Conservation (phyloP, 35 echinoderm and acorn worm genomes). For the Heliocidaris tuberculata region DNA sequence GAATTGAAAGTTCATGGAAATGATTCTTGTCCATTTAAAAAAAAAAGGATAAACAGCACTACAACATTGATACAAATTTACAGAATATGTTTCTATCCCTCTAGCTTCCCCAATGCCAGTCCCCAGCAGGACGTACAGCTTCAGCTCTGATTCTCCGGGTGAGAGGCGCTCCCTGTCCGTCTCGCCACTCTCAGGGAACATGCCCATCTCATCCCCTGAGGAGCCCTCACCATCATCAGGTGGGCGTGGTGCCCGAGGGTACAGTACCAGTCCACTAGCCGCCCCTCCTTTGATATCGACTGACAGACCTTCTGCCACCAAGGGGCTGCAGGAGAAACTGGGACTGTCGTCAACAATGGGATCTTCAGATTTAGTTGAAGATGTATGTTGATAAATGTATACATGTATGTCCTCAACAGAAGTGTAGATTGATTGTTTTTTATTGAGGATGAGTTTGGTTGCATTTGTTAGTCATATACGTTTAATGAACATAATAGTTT, state of each 20-base stretch:
- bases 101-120: constrained; percentile 94
- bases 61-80: background rate
- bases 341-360: constrained; percentile 54
- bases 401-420: background rate
- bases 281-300: constrained; percentile 34
- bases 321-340: constrained; percentile 61
- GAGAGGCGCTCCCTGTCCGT: constrained; percentile 72
- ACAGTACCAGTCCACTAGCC: constrained; percentile 68
- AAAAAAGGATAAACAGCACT: too few relatives aligned
- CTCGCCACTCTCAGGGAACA: constrained; percentile 70
- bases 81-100: background rate
- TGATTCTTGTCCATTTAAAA: too few relatives aligned
- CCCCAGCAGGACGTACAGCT: constrained; percentile 76
- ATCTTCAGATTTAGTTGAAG: constrained; percentile 66
- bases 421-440: too few relatives aligned
- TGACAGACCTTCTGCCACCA: background rate
- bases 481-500: too few relatives aligned
- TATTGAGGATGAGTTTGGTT: too few relatives aligned
- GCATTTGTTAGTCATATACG: too few relatives aligned
- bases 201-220: constrained; percentile 97
- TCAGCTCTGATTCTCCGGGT: constrained; percentile 78
- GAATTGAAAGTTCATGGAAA: too few relatives aligned
- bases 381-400: constrained; percentile 39
- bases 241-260: background rate
- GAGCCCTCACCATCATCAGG: constrained; percentile 56